Conservation (phyloP, 2,888 invertebrate species). For the Melangyna quadrimaculata region DNA sequence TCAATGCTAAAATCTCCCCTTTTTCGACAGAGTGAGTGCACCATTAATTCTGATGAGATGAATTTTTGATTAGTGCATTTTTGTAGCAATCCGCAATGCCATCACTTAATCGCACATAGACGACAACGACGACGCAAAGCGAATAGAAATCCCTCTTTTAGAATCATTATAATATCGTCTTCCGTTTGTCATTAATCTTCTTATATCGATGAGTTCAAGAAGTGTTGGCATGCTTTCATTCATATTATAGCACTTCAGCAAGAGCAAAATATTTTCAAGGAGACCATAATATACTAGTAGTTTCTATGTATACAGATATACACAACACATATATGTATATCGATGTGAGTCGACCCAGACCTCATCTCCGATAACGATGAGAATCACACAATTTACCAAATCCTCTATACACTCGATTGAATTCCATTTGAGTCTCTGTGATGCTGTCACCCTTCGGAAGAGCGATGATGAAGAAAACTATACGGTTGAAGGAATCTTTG, state of each 20-base stretch:
- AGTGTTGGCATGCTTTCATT: slow-evolving; percentile 55
- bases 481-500: slow-evolving; percentile 33
- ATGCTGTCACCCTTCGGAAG: slow-evolving; percentile 40
- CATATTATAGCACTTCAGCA: slow-evolving; percentile 5
- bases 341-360: slow-evolving; percentile 3
- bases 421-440: slow-evolving; percentile 53
- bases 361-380: slow-evolving; percentile 58
- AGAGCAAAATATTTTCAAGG: slow-evolving; percentile 38
- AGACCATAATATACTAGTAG: neutral
- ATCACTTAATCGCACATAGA: slow-evolving; percentile 23
- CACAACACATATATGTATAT: neutral
- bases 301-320: neutral
- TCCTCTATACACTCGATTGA: slow-evolving; percentile 65
- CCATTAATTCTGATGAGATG: slow-evolving; percentile 52
- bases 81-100: slow-evolving; percentile 31
- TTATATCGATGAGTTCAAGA: slow-evolving; percentile 59
- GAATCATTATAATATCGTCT: slow-evolving; percentile 53
- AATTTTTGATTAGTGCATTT: slow-evolving; percentile 55
- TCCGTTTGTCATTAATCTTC: slow-evolving; percentile 65
- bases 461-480: slow-evolving; percentile 39
- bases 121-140: neutral
- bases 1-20: neutral
- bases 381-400: slow-evolving; percentile 66
- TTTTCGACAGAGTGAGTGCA: neutral
- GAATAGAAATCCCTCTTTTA: slow-evolving; percentile 20